phyloP scores from a whole-genome alignment of 2,888 invertebrate genomes.

The Lepidochitona cinerea region DNA sequence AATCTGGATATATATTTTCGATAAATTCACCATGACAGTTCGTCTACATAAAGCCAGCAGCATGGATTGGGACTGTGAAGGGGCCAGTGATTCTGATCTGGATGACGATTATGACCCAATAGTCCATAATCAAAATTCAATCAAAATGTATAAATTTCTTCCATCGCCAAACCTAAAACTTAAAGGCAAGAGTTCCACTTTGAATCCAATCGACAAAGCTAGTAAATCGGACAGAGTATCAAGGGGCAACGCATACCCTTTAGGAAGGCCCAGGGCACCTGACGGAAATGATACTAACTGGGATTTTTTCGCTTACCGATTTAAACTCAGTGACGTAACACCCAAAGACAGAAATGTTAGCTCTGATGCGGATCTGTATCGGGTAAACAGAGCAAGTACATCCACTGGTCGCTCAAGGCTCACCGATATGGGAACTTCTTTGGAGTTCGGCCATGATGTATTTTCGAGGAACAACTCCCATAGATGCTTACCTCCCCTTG shows the following conservation, averaged over 20 bases:
- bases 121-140: not conserved
- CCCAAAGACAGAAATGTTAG: not conserved
- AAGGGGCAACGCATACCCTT: not conserved
- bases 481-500: not conserved
- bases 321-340: not conserved
- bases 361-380: not conserved
- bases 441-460: not conserved
- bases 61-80: not conserved
- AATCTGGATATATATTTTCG: too few species aligned
- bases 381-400: not conserved
- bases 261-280: not conserved
- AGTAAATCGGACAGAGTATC: not conserved
- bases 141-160: not conserved
- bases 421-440: not conserved
- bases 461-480: not conserved
- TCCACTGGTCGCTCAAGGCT: not conserved
- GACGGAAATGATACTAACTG: not conserved
- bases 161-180: not conserved
- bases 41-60: not conserved
- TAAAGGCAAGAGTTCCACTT: not conserved
- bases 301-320: not conserved
- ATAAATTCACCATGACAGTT: not conserved
- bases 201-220: not conserved
- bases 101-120: slow-evolving; percentile 1
- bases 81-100: not conserved